phyloP scores from a whole-genome alignment of 2,797 vertebrate species.

The Capromys pilorides region DNA sequence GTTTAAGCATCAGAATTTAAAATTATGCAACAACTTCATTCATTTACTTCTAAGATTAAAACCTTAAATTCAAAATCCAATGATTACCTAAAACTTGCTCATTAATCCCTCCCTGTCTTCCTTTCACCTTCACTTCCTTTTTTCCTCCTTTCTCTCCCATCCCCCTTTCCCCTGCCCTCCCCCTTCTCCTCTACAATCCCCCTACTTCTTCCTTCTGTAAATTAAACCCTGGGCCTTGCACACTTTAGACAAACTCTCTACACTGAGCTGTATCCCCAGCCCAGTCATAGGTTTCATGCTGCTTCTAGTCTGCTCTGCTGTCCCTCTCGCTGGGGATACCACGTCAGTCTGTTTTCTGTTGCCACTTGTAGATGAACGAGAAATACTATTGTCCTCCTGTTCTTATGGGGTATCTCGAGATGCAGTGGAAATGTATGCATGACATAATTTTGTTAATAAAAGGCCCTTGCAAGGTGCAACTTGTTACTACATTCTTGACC shows the following conservation, averaged over 20 bases:
- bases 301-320: neutral
- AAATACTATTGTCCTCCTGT: neutral
- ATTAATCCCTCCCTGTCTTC: neutral
- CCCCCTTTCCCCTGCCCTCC: too few species aligned
- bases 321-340: neutral
- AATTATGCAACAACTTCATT: neutral
- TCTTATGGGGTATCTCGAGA: neutral
- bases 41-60: neutral
- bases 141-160: too few species aligned
- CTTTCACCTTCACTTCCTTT: too few species aligned
- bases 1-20: neutral
- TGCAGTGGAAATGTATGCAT: neutral
- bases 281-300: neutral
- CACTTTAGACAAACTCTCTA: neutral
- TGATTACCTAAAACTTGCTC: neutral
- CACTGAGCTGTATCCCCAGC: neutral
- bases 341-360: neutral
- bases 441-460: neutral
- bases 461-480: neutral
- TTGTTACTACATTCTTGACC: neutral
- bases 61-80: slow-evolving; percentile 9
- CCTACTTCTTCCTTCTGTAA: neutral
- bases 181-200: too few species aligned
- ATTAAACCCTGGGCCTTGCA: neutral
- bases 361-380: neutral